These are phyloP conservation scores for Euura lappo DNA, from an alignment of 1,140 invertebrate genomes.

Conservation along the genomic window DNA sequence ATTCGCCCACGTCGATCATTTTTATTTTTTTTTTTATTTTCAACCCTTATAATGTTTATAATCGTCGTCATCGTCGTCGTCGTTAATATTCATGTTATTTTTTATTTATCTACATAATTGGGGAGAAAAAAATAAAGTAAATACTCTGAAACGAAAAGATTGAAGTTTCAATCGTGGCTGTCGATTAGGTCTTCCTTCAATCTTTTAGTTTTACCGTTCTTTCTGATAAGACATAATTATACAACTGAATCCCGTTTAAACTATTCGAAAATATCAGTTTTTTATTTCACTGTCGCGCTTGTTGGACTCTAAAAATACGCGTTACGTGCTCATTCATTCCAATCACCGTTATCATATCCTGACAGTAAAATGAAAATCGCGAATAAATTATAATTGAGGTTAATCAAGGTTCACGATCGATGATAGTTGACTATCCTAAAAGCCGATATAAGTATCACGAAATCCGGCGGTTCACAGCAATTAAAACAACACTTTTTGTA, in stretches of 20 bases:
- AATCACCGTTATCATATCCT: too few species aligned
- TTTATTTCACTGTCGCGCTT: not conserved
- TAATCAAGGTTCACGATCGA: too few species aligned
- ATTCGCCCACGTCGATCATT: too few species aligned
- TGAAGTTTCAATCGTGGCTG: not conserved
- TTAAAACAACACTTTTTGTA: too few species aligned
- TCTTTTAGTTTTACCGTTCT: not conserved
- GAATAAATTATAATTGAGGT: too few species aligned
- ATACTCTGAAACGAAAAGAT: not conserved
- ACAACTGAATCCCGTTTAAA: not conserved
- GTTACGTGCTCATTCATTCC: too few species aligned
- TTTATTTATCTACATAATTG: not conserved
- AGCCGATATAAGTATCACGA: too few species aligned
- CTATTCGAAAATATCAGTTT: not conserved
- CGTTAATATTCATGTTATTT: not conserved
- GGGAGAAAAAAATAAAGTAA: not conserved
- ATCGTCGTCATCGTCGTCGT: not conserved
- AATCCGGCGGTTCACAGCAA: too few species aligned
- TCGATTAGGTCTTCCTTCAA: not conserved
- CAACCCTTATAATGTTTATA: not conserved
- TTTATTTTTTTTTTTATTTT: not conserved
- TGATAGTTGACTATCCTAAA: too few species aligned
- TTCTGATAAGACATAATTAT: too few species aligned
- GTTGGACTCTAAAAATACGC: too few species aligned
- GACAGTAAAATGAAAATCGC: too few species aligned